Conservation (phyloP, 2,113 vertebrate genomes). For the Lanius collurio region DNA sequence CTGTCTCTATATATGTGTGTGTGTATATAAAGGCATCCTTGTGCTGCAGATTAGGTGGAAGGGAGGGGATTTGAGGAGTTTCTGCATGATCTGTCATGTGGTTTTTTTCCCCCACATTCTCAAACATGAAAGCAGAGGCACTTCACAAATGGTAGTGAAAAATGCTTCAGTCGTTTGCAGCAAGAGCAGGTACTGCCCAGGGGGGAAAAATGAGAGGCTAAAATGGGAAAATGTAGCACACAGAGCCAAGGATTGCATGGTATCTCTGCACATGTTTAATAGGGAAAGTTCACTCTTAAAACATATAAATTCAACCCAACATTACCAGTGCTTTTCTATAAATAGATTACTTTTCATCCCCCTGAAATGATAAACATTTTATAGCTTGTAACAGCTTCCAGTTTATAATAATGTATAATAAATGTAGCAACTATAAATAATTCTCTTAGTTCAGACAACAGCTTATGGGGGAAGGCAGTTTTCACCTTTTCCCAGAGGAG, state of each 20-base stretch:
- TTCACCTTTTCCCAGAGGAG: not conserved
- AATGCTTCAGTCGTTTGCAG: slow-evolving; percentile 1
- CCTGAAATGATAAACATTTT: not conserved
- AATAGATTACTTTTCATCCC: not conserved
- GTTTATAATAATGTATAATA: not conserved
- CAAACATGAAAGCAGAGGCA: not conserved
- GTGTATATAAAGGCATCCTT: not conserved
- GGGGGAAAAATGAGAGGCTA: slow-evolving; percentile 3
- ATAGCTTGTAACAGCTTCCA: not conserved
- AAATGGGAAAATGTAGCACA: not conserved
- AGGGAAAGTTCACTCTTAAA: not conserved
- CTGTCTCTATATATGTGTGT: not conserved
- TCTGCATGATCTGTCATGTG: not conserved
- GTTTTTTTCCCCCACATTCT: not conserved
- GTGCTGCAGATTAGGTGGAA: not conserved
- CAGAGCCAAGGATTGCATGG: not conserved
- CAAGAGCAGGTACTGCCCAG: not conserved
- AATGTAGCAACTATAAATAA: not conserved
- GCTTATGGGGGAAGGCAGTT: not conserved
- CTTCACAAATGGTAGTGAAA: not conserved
- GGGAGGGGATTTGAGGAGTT: not conserved
- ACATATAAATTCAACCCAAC: not conserved
- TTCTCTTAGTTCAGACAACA: not conserved
- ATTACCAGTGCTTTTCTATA: not conserved
- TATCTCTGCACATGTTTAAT: not conserved